phyloP scores from a whole-genome alignment of 2,797 vertebrate species.

The Pangasius sanitwongsei region DNA sequence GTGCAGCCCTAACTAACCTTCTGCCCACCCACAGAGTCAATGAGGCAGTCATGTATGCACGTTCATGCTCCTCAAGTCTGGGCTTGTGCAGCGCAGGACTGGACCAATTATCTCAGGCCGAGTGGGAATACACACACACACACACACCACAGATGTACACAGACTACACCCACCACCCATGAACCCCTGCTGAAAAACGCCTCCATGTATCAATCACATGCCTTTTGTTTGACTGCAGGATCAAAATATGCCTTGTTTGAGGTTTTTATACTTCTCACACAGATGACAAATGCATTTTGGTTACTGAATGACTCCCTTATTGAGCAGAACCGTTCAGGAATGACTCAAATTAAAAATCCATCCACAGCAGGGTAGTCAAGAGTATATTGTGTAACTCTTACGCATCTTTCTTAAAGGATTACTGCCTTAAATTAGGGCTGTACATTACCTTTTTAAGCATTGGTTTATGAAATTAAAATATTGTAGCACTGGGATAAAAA shows the following conservation, averaged over 20 bases:
- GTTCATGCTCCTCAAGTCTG: conserved; percentile 71
- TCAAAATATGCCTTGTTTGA: conserved; percentile 13
- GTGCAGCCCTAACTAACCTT: conserved; percentile 67
- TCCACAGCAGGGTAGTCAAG: neutral
- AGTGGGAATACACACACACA: conserved; percentile 66
- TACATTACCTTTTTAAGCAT: too few species aligned
- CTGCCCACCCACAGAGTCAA: conserved; percentile 71
- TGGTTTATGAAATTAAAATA: too few species aligned
- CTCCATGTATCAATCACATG: conserved; percentile 25
- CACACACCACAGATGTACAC: conserved; percentile 25
- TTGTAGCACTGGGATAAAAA: too few species aligned
- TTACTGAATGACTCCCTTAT: neutral
- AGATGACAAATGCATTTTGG: neutral
- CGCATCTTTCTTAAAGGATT: too few species aligned
- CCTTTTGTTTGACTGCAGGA: conserved; percentile 35
- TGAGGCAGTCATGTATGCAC: conserved; percentile 72
- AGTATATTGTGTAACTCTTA: neutral
- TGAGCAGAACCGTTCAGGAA: neutral
- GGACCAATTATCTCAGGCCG: conserved; percentile 73
- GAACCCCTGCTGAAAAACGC: conserved; percentile 35
- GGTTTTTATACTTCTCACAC: neutral
- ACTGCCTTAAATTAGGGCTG: too few species aligned
- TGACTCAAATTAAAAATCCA: neutral
- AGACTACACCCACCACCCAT: conserved; percentile 41
- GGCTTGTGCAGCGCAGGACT: conserved; percentile 64